Evolutionary conservation across 2,113 vertebrate genomes (phyloP), one percentile per base, ranked within the genome.

Genomic region (Thalassarche chlororhynchos): DNA sequence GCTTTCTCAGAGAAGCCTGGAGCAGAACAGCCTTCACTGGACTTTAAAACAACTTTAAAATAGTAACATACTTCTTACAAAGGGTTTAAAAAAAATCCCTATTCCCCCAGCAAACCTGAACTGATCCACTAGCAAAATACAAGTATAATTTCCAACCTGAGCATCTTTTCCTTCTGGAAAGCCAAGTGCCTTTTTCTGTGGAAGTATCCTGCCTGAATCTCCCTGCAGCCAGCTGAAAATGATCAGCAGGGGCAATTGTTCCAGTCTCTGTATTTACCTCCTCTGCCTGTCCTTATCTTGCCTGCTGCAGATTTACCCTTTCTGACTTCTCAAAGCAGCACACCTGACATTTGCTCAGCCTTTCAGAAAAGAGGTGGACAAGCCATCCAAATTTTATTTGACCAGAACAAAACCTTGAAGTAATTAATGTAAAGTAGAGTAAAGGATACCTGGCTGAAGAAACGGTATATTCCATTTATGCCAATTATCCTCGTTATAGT

Each of bases 401-500:
- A 86, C 68, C 79, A 80, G 84, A 96, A 91, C 42, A 69, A 98
- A 96, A 96, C 68, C 54, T 49, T 62, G 62, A 88, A 82, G 82
- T 96, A 98, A 97, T 97, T 96, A 92, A 94, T 69, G 89, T 85
- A 96, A 94, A 98, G 74, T 18, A 84, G 78, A 84, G 54, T 58
- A 87, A 94, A 90, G 84, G 84, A 90, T 94, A 98, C 69, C 87
- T 97, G 76, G 75, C 88, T 96, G 68, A 97, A 97, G 61, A 97
- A 97, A 96, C 24, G 25, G 68, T 91, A 70, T 93, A 89, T 97
- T 97, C 44, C 61, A 94, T 96, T 98, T 94, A 96, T 2, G 10
- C 79, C 96, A 98, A 96, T 98, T 98, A 98, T 96, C 46, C 76
- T 84, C 19, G 80, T 72, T 96, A 94, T 92, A 97, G 97, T 98